Evolutionary conservation across 2,888 invertebrate genomes (phyloP).

Genomic region (Zaprionus lineosus): DNA sequence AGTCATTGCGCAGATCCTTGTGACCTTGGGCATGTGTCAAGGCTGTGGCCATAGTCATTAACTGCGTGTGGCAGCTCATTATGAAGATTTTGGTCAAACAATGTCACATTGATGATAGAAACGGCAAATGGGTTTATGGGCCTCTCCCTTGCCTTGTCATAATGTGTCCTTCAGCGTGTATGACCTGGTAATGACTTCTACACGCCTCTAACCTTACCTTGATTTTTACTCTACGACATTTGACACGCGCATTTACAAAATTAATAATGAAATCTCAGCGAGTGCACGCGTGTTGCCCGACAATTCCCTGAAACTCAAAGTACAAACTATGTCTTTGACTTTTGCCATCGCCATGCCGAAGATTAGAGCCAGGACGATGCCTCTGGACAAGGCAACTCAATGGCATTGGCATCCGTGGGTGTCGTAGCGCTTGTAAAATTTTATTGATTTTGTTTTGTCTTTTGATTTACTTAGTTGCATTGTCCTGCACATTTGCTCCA

Average conservation of each 20-base stretch:
- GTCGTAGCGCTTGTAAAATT: slow-evolving; percentile 63
- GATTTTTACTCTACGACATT: slow-evolving; percentile 65
- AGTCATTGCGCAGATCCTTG: slow-evolving; percentile 18
- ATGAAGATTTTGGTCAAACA: slow-evolving; percentile 68
- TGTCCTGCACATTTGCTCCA: slow-evolving; percentile 28
- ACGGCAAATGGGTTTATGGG: slow-evolving; percentile 60
- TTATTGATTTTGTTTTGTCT: slow-evolving; percentile 66
- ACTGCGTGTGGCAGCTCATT: slow-evolving; percentile 81
- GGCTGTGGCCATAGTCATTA: slow-evolving; percentile 65
- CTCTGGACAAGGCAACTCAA: neutral
- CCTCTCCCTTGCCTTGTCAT: slow-evolving; percentile 38
- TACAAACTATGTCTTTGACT: slow-evolving; percentile 27
- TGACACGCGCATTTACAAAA: slow-evolving; percentile 75
- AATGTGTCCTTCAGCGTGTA: slow-evolving; percentile 44
- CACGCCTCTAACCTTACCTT: slow-evolving; percentile 55
- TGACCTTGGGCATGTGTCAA: slow-evolving; percentile 56
- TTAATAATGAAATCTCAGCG: slow-evolving; percentile 64
- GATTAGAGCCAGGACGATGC: slow-evolving; percentile 3
- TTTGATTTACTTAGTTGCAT: slow-evolving; percentile 45
- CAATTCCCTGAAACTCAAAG: slow-evolving; percentile 23
- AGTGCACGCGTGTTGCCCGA: slow-evolving; percentile 49
- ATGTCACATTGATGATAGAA: slow-evolving; percentile 61
- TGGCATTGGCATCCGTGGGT: slow-evolving; percentile 58
- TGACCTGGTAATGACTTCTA: slow-evolving; percentile 40
- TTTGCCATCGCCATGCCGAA: slow-evolving; percentile 5